phyloP scores from a whole-genome alignment of 1,140 invertebrate genomes.

The Hetaerina americana region DNA sequence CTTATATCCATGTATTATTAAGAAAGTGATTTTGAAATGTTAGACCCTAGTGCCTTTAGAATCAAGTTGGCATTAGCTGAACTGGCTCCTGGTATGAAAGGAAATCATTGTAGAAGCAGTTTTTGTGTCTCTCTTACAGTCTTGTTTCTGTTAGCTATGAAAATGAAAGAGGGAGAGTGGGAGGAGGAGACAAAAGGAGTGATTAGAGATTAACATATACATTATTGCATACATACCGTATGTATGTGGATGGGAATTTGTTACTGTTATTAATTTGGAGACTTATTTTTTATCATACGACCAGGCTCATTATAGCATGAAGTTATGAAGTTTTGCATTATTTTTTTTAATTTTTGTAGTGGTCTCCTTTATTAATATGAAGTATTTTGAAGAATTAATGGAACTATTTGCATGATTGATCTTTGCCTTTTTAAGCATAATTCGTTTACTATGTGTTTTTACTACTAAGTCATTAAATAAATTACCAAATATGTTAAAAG shows the following conservation, averaged over 20 bases:
- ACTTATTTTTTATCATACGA: neutral
- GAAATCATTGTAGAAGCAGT: neutral
- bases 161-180: neutral
- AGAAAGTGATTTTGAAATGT: slow-evolving; percentile 2
- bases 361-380: neutral
- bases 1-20: neutral
- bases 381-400: neutral
- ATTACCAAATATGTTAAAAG: neutral
- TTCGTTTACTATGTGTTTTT: neutral
- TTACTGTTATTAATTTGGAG: no score
- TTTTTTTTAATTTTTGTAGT: neutral
- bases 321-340: neutral
- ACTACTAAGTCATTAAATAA: neutral
- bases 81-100: slow-evolving; percentile 2
- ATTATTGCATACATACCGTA: no score
- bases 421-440: neutral
- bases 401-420: neutral
- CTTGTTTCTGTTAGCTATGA: neutral
- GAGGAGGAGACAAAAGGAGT: neutral
- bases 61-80: neutral
- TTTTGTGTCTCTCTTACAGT: neutral
- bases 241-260: no score
- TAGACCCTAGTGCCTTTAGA: slow-evolving; percentile 5
- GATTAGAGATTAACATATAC: no score
- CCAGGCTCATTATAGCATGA: neutral